phyloP scores from a whole-genome alignment of 2,888 invertebrate species.

The Clunio marinus region DNA sequence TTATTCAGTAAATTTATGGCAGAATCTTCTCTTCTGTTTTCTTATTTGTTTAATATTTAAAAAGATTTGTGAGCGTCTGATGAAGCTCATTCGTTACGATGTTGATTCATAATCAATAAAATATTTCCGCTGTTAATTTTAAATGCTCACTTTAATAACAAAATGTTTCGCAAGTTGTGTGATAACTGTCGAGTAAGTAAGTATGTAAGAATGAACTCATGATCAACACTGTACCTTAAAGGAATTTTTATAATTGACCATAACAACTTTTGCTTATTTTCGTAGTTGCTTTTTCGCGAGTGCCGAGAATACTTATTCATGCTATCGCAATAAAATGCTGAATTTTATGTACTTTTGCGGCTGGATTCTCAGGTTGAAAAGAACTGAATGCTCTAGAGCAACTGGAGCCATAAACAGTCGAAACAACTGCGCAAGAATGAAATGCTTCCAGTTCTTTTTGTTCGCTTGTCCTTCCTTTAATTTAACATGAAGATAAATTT shows the following conservation, averaged over 20 bases:
- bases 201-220: background rate
- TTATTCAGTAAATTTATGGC: too few relatives aligned
- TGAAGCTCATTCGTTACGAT: too few relatives aligned
- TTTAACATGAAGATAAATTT: constrained; percentile 18
- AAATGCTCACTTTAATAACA: background rate
- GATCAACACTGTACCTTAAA: background rate
- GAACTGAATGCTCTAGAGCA: background rate
- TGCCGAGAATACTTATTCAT: background rate
- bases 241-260: background rate
- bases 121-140: too few relatives aligned
- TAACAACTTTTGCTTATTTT: too few relatives aligned
- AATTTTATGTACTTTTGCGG: background rate
- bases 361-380: background rate
- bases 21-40: too few relatives aligned
- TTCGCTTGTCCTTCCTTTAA: too few relatives aligned
- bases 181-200: too few relatives aligned
- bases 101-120: too few relatives aligned
- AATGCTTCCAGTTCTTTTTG: too few relatives aligned
- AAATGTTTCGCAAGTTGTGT: too few relatives aligned
- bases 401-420: background rate
- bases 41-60: too few relatives aligned
- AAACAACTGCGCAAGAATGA: background rate
- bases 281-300: background rate
- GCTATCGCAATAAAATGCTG: background rate
- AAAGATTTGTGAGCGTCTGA: too few relatives aligned